Percentiles rank a stretch among this genome's conserved stretches.
Evolutionary conservation across 2,113 vertebrate species (phyloP).

Genomic region (Argyrosomus japonicus): DNA sequence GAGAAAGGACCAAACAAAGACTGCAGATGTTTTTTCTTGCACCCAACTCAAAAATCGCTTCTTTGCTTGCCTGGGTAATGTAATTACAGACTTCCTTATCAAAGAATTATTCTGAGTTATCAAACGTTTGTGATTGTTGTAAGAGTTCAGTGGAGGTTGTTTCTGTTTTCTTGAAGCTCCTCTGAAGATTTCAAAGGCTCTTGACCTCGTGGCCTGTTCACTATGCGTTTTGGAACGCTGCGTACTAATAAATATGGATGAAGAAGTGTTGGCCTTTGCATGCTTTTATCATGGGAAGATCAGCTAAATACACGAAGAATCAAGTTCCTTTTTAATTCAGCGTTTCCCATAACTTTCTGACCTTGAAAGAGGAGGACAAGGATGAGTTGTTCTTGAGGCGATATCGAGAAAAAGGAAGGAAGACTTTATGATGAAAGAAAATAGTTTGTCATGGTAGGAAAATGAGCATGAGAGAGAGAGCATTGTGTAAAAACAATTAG

Average conservation of each 20-base stretch:
- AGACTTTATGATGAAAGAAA: slow-evolving; percentile 21
- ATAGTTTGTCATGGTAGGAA: background rate
- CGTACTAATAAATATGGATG: slow-evolving; percentile 41
- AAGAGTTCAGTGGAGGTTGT: slow-evolving; percentile 9
- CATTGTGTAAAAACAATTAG: slow-evolving; percentile 14
- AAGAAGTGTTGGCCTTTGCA: slow-evolving; percentile 52
- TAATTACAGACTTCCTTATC: background rate
- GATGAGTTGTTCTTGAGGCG: slow-evolving; percentile 30
- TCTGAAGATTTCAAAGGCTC: slow-evolving; percentile 48
- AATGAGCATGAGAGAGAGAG: background rate
- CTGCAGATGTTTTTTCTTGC: background rate
- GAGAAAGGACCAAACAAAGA: background rate
- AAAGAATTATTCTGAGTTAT: background rate
- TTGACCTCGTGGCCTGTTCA: slow-evolving; percentile 31
- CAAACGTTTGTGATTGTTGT: slow-evolving; percentile 1
- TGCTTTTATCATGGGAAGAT: slow-evolving; percentile 53
- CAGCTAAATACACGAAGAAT: slow-evolving; percentile 21
- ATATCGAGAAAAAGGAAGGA: slow-evolving; percentile 9
- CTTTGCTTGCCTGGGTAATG: background rate
- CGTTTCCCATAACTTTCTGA: slow-evolving; percentile 66
- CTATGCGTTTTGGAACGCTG: slow-evolving; percentile 37
- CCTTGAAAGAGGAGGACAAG: slow-evolving; percentile 21
- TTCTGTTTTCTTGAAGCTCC: slow-evolving; percentile 45
- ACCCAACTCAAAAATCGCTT: background rate
- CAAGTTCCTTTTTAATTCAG: slow-evolving; percentile 5